Base-by-base conservation (phyloP, 2,113 vertebrate genomes). In the Microtus richardsoni region DNA sequence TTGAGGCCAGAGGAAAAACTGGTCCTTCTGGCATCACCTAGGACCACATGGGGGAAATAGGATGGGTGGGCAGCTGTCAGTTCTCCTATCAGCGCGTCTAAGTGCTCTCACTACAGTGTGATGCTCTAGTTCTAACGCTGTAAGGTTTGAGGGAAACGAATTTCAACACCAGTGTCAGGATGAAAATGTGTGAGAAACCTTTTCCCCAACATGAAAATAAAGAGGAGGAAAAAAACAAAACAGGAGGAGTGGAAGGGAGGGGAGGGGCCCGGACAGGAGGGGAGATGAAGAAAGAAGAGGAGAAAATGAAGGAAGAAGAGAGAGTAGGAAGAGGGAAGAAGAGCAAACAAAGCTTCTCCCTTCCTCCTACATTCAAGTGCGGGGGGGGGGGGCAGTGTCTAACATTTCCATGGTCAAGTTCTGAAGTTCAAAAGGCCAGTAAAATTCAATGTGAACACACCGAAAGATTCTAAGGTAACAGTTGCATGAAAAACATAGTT, bases 341-440 rank as follows among this genome's bases (percentile, higher is more conserved):
- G 71, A 94, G 85, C 17, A 58, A 96, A 78, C 60, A 8, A 82
- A 86, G 54, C 82, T 93, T 75, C 62, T 97, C 74, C 68, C 62
- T 41, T 41, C 22, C n/a, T 92, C 80, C 91, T 47, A 82, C 79
- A 21, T 75, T 4, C 70, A 89, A 62, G 39, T 79, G 89, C 85
- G n/a, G 11, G 12, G 5, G 4, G 3, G 3, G 5, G 41, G 17
- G 89, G 78, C 79, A 75, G 49, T 54, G 79, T 88, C 70, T 58
- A 77, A 75, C 26, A 80, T 89, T 95, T 71, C 64, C 89, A 93
- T 91, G 64, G 89, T 52, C 39, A 80, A 41, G 77, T 84, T 92
- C 93, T 82, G 91, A 71, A 80, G 44, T 41, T 89, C 52, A 41
- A 70, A 75, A 92, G 49, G 17, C 68, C 44, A 74, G 60, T 22